Conservation (phyloP, 1,140 invertebrate genomes). For the Ceratitis capitata region DNA sequence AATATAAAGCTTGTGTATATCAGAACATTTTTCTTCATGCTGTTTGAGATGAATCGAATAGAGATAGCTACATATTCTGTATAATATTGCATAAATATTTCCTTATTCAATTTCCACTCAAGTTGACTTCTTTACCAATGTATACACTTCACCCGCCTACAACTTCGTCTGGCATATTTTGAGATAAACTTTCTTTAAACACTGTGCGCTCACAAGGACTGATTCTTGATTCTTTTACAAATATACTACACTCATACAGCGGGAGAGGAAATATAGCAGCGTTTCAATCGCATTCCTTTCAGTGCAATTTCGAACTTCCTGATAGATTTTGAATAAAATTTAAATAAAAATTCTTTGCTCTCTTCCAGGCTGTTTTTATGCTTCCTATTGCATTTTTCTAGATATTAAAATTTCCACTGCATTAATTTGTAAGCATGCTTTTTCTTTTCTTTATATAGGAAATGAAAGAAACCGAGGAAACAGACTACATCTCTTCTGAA, state of each 20-base stretch:
- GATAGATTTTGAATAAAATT: constrained; percentile 21
- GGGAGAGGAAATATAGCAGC: neutral
- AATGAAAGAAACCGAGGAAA: too few relatives aligned
- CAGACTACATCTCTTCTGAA: too few relatives aligned
- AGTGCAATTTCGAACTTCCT: neutral
- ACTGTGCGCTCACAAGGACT: neutral
- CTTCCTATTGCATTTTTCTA: too few relatives aligned
- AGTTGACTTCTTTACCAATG: neutral
- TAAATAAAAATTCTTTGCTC: constrained; percentile 13
- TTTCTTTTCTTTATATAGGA: too few relatives aligned
- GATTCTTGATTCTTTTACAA: too few relatives aligned
- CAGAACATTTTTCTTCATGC: too few relatives aligned
- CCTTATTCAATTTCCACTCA: constrained; percentile 12
- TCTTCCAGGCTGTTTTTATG: too few relatives aligned
- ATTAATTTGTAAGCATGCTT: too few relatives aligned
- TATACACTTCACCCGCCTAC: neutral
- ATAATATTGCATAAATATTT: neutral
- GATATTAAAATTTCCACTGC: too few relatives aligned
- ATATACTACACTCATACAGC: neutral
- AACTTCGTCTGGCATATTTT: neutral
- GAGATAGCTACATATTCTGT: neutral
- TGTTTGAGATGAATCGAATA: neutral
- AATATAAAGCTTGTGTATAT: too few relatives aligned
- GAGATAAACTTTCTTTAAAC: too few relatives aligned
- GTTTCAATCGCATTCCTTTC: neutral